Evolutionary conservation across 2,888 invertebrate genomes (phyloP).

Genomic region (Clostera curtula): DNA sequence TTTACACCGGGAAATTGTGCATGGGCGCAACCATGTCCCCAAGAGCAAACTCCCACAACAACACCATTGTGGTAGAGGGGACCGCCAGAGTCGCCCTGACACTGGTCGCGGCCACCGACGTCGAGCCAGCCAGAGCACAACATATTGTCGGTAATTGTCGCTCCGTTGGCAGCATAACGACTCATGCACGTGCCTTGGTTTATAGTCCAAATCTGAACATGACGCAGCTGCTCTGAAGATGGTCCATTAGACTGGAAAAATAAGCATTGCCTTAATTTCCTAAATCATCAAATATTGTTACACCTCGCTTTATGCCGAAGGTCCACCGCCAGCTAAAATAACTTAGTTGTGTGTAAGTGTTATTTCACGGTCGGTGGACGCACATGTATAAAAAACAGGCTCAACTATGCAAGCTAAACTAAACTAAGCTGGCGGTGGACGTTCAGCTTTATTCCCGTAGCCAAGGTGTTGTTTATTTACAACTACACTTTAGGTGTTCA

Average conservation of each 20-base stretch:
- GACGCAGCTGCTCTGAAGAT: constrained; percentile 27
- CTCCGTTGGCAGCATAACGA: constrained; percentile 13
- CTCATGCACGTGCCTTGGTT: constrained; percentile 23
- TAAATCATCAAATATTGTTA: no score
- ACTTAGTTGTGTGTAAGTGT: no score
- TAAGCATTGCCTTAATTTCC: no score
- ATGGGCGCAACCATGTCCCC: constrained; percentile 22
- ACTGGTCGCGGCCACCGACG: constrained; percentile 30
- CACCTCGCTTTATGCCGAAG: no score
- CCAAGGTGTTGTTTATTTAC: no score
- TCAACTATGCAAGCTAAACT: no score
- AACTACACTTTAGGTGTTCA: no score
- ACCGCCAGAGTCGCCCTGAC: constrained; percentile 32
- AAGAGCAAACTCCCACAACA: constrained; percentile 30
- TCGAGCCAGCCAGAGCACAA: constrained; percentile 30
- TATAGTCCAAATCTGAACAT: constrained; percentile 31
- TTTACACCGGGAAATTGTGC: constrained; percentile 28
- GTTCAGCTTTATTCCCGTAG: no score
- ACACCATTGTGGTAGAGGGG: constrained; percentile 29
- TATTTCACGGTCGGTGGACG: no score
- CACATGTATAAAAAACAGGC: no score
- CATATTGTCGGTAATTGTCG: constrained; percentile 25
- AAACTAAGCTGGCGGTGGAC: no score
- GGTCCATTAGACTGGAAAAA: constrained; percentile 18
- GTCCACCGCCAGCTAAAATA: no score